Base-by-base conservation (phyloP, 2,113 vertebrate species). In the Rhabdornis inornatus region DNA sequence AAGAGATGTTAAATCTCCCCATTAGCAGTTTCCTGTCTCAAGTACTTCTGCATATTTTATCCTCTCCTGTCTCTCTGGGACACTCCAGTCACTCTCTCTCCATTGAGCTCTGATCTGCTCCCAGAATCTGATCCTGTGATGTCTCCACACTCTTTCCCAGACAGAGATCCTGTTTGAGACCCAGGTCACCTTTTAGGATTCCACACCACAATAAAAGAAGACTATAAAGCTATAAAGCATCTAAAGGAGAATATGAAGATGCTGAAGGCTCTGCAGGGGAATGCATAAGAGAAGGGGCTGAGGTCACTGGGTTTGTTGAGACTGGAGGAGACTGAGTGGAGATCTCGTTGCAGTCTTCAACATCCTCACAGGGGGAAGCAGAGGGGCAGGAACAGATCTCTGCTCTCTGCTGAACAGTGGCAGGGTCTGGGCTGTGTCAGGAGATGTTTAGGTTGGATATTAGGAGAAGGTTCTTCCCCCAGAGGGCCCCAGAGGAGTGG, bases 1-100 rank as follows among this genome's bases (percentile, higher is more conserved):
- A 61, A 55, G 70, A 86, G 79, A 45, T 37, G 30, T 28, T 87
- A 76, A 80, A 95, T 95, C 71, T 90, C 68, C 47, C 2, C 2
- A 91, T 95, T 59, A 87, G 82, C 57, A 71, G 42, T 40, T 91
- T 79, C 13, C 42, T 55, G 10, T 70, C 84, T 80, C 60, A 59
- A 68, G 27, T 28, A 47, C 33, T 74, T 66, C 55, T 88, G 39
- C 44, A 24, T 61, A 63, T 95, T 96, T 95, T 71, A 85, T 71
- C 39, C 56, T 31, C 35, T 77, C 37, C 30, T 74, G 68, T 37
- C 59, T 83, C 85, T 70, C 76, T 78, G 88, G 75, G 79, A 75
- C 12, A 7, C n/a, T 74, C 2, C 49, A 82, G 37, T 12, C 40
- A 8, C 21, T 31, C 39, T 50, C 3, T 77, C 40, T 80, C n/a